phyloP scores from a whole-genome alignment of 2,888 invertebrate species.

The Merodon equestris region DNA sequence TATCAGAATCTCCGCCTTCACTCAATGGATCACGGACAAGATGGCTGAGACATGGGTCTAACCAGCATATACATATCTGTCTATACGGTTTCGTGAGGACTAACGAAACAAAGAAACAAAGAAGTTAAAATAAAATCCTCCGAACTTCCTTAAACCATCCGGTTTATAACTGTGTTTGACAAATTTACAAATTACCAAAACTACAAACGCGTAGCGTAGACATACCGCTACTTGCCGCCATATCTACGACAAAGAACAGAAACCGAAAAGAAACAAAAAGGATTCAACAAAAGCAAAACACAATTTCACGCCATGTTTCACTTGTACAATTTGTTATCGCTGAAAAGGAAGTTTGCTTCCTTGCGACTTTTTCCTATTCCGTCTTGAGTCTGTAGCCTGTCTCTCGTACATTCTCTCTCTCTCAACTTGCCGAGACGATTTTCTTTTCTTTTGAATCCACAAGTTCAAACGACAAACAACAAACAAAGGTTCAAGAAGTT shows the following conservation, averaged over 20 bases:
- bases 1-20: neutral
- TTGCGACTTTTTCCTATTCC: slow-evolving; percentile 51
- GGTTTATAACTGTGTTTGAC: slow-evolving; percentile 59
- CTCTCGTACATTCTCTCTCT: neutral
- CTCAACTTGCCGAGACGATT: slow-evolving; percentile 14
- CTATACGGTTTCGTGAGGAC: neutral
- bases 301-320: slow-evolving; percentile 79
- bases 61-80: no score
- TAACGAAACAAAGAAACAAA: neutral
- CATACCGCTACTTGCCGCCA: slow-evolving; percentile 36
- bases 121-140: no score
- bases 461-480: slow-evolving; percentile 58
- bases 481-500: slow-evolving; percentile 59
- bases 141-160: neutral
- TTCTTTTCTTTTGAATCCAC: slow-evolving; percentile 36
- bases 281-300: slow-evolving; percentile 72
- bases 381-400: neutral
- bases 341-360: slow-evolving; percentile 60
- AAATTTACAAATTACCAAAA: slow-evolving; percentile 44
- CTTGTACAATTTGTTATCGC: slow-evolving; percentile 73
- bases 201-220: slow-evolving; percentile 12
- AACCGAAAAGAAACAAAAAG: slow-evolving; percentile 66
- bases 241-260: slow-evolving; percentile 26
- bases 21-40: neutral
- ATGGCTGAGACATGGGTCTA: neutral